Base-by-base conservation (phyloP, 2,888 invertebrate species). In the Hoplodrina ambigua region DNA sequence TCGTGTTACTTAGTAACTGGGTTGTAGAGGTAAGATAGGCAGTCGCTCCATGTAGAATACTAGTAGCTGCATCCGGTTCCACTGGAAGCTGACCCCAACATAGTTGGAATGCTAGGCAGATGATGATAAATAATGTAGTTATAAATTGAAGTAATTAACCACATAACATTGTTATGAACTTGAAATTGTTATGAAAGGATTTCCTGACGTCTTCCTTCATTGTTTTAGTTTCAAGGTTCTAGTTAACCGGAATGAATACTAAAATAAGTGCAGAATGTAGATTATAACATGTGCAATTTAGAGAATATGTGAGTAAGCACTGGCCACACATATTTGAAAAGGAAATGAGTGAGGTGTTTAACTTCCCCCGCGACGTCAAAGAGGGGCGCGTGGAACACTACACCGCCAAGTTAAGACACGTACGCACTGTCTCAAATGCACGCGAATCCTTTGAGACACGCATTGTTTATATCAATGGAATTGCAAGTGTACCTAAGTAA, bases 141-240 rank as follows among this genome's bases (percentile, higher is more conserved):
- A 17, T 15, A 30, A 1, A 10, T 33, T 44, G 11, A 52, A 25
- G 20, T 74, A 75, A 50, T 19, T 64, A 37, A 13, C 15, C n/a
- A 64, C 55, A 66, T 57, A 67, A 57, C 17, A 50, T 44, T 44
- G 17, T 50, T 41, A 20, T 65, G 65, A 77, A 60, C 72, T 81
- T 83, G 81, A 72, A 68, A 60, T 68, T 33, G 11, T 55, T 67
- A 61, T 25, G 30, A 65, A 66, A 68, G 81, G 62, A 83, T 83
- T 56, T 81, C 81, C 83, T 68, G 25, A 8, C 10, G 10, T 62
- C 30, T 77, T 78, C 66, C 71, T 62, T 30, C 5, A 30, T 52
- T 67, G 61, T 75, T 73, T 41, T 52, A 19, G 8, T 55, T 78
- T 64, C 78, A 78, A 78, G 74, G 65, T 65, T 20, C 56, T 37